Conservation (phyloP, 2,888 invertebrate genomes). For the Euspilapteryx auroguttella region DNA sequence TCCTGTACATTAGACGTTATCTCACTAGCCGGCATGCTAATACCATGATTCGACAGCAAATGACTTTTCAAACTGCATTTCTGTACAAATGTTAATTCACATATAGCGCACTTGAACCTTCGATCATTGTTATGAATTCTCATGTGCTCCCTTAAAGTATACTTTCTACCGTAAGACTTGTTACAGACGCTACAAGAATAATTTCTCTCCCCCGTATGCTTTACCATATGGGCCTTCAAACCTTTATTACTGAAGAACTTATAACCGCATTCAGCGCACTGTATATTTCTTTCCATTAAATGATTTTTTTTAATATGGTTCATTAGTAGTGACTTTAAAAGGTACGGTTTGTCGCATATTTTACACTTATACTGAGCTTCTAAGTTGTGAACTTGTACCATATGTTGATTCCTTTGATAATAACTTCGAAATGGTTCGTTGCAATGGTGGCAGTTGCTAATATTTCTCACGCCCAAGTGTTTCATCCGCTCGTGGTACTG, state of each 20-base stretch:
- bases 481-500: constrained; percentile 40
- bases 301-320: constrained; percentile 13
- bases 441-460: constrained; percentile 42
- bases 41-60: constrained; percentile 9
- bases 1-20: no score
- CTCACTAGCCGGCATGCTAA: neutral
- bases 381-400: constrained; percentile 42
- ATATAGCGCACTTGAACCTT: constrained; percentile 23
- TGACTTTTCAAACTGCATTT: constrained; percentile 21
- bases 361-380: constrained; percentile 24
- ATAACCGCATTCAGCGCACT: constrained; percentile 14
- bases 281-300: constrained; percentile 12
- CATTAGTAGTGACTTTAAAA: constrained; percentile 8
- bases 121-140: constrained; percentile 30
- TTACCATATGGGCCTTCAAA: constrained; percentile 30
- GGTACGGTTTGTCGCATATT: constrained; percentile 10
- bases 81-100: constrained; percentile 18
- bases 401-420: constrained; percentile 45
- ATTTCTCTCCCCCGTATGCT: constrained; percentile 33
- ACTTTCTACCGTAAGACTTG: constrained; percentile 22
- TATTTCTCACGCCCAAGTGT: constrained; percentile 33
- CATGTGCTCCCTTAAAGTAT: constrained; percentile 25
- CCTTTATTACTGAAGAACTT: constrained; percentile 17
- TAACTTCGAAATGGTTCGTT: constrained; percentile 39
- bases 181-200: constrained; percentile 31